These are phyloP conservation scores for Sisyra terminalis DNA, from an alignment of 2,888 invertebrate genomes.

Conservation along the genomic window DNA sequence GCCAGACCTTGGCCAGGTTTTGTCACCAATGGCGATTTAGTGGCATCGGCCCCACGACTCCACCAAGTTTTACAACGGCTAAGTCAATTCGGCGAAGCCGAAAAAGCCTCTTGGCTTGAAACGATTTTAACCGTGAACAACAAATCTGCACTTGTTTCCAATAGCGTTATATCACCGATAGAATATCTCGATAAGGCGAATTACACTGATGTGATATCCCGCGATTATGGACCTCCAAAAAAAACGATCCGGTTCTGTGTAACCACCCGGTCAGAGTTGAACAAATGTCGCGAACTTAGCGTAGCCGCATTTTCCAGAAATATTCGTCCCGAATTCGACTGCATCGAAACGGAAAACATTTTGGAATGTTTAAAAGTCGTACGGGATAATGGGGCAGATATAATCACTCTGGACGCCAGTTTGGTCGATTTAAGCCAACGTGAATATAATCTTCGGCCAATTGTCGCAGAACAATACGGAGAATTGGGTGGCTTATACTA, in stretches of 20 bases:
- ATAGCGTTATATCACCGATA: conserved; percentile 38
- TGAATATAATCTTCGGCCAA: conserved; percentile 40
- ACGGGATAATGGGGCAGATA: conserved; percentile 49
- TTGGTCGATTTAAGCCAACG: conserved; percentile 32
- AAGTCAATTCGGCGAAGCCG: conserved; percentile 26
- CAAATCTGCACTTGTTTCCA: conserved; percentile 26
- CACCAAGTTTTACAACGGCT: conserved; percentile 37
- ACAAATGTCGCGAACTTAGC: conserved; percentile 57
- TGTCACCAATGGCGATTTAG: conserved; percentile 46
- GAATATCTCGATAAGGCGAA: conserved; percentile 45
- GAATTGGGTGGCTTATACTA: conserved; percentile 28
- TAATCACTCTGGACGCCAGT: conserved; percentile 50
- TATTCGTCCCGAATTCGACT: conserved; percentile 64
- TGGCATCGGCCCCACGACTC: conserved; percentile 33
- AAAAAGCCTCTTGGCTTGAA: conserved; percentile 27
- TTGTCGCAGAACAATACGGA: conserved; percentile 47
- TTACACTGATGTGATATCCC: conserved; percentile 52
- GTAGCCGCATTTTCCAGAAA: conserved; percentile 60
- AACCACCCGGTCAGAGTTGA: conserved; percentile 42
- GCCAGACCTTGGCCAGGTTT: conserved; percentile 74
- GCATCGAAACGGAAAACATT: conserved; percentile 44
- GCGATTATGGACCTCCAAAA: conserved; percentile 53
- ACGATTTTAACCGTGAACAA: conserved; percentile 39
- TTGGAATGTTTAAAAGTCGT: conserved; percentile 50
- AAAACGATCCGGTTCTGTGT: conserved; percentile 52